phyloP scores from a whole-genome alignment of 2,888 invertebrate species.

The Falcaria lacertinaria region DNA sequence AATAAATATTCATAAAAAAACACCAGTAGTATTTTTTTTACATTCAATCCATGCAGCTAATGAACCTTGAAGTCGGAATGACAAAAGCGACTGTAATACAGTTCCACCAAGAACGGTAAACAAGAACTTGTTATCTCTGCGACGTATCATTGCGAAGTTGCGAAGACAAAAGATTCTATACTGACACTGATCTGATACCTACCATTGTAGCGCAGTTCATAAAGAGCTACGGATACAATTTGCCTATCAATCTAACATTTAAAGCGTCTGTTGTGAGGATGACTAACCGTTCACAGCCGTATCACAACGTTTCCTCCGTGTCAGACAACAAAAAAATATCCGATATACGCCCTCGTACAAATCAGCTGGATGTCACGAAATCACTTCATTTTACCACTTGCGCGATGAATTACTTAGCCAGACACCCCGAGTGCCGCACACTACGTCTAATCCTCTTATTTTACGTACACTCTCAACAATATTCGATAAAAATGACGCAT shows the following conservation, averaged over 20 bases:
- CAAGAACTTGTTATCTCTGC: conserved; percentile 60
- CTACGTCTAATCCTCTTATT: conserved; percentile 37
- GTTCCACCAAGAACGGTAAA: conserved; percentile 49
- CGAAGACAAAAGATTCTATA: too few species aligned
- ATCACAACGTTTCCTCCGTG: conserved; percentile 55
- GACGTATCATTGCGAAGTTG: conserved; percentile 56
- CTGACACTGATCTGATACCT: conserved; percentile 54
- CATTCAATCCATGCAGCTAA: conserved; percentile 17
- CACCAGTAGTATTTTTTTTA: conserved; percentile 15
- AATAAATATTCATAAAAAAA: conserved; percentile 17
- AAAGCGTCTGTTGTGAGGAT: conserved; percentile 62
- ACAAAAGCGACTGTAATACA: conserved; percentile 42
- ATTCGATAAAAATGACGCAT: conserved; percentile 79
- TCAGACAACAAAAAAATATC: conserved; percentile 42
- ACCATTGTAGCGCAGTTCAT: conserved; percentile 47
- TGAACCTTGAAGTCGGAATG: conserved; percentile 30
- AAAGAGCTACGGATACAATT: conserved; percentile 38
- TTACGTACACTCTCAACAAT: conserved; percentile 48
- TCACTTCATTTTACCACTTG: conserved; percentile 27
- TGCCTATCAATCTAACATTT: conserved; percentile 46
- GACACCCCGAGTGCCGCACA: conserved; percentile 19
- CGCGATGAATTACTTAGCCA: conserved; percentile 18
- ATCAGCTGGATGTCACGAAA: conserved; percentile 70
- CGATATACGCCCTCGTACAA: conserved; percentile 62
- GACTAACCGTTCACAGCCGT: conserved; percentile 70